phyloP scores from a whole-genome alignment of 2,797 vertebrate species.

The Rhincodon typus region DNA sequence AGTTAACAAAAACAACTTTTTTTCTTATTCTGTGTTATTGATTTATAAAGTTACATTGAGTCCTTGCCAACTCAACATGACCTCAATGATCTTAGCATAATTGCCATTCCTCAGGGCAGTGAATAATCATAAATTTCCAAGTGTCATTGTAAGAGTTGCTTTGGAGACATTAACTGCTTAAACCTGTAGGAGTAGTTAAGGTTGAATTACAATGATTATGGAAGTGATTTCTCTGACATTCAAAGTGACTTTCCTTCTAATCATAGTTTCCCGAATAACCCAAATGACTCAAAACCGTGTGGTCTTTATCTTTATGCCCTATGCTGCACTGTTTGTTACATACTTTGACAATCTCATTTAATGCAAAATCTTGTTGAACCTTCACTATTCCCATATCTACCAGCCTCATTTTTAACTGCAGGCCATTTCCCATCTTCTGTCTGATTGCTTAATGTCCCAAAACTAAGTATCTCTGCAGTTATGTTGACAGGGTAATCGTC shows the following conservation, averaged over 20 bases:
- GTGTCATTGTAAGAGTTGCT: constrained; percentile 25
- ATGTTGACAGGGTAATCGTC: neutral
- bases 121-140: neutral
- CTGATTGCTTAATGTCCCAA: neutral
- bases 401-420: neutral
- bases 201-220: neutral
- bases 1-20: neutral
- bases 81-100: constrained; percentile 28
- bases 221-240: constrained; percentile 10
- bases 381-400: neutral
- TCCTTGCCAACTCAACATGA: neutral
- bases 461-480: neutral
- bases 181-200: neutral
- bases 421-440: neutral
- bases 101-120: neutral
- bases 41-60: neutral
- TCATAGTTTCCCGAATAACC: neutral
- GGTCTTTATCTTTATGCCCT: neutral
- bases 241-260: constrained; percentile 19
- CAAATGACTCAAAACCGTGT: neutral
- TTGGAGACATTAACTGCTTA: neutral
- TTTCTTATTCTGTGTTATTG: neutral
- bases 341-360: neutral
- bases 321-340: neutral
- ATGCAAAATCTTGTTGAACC: neutral